Base-by-base conservation (phyloP, 2,888 invertebrate species). In the Harpagoxenus sublaevis region DNA sequence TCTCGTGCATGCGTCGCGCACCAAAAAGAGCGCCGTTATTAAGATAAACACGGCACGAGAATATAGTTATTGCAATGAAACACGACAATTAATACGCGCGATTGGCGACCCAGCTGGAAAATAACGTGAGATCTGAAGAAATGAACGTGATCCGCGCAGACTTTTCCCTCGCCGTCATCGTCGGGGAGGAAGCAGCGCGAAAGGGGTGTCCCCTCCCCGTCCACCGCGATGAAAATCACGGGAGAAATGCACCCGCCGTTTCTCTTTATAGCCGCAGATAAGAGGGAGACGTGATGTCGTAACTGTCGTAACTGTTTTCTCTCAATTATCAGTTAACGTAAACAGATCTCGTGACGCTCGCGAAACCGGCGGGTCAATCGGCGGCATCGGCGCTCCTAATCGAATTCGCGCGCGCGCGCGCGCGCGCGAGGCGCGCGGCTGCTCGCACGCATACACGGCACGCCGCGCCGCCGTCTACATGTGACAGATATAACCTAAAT, bases 401-500 rank as follows among this genome's bases (percentile, higher is more conserved):
- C 31, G 60, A 68, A 45, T 60, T 9, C 42, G 18, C 60, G 73
- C 28, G 66, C 23, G 42, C 42, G 42, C 35, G 35, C 0, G 48
- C 45, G 45, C 45, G 12, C 0, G 51, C 70, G 51, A 31, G n/a
- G 15, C 23, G 23, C 23, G 23, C 45, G 66, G 18, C 35, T 6
- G 4, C 9, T 31, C 55, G 6, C 39, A n/a, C 65, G 3, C 15
- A 8, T n/a, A n/a, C 10, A 10, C 6, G 28, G 12, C 18, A 18
- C 35, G 48, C n/a, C 15, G 65, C 35, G 48, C n/a, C 15, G 65
- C 12, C 35, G 28, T 12, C 39, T 68, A 68, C 78, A 57, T 78
- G 78, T 68, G 78, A 78, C 70, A 28, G 57, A 60, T 79, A 79
- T 79, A 79, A 79, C 79, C 74, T 79, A 79, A 73, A 79, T 79